phyloP scores from a whole-genome alignment of 2,888 invertebrate genomes.

The Heterodera filipjevi region DNA sequence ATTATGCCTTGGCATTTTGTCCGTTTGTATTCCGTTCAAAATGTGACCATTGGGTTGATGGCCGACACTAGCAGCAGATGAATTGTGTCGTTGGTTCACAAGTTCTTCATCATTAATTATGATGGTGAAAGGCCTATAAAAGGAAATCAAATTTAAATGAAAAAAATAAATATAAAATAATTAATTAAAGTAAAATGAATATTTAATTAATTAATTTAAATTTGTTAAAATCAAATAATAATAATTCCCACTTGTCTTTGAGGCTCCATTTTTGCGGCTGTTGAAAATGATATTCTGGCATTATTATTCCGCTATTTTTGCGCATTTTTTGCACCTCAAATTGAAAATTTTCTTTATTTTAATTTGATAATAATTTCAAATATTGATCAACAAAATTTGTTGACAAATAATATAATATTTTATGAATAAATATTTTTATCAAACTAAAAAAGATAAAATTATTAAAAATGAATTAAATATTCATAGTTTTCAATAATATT shows the following conservation, averaged over 20 bases:
- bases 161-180: neutral
- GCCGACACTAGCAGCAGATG: neutral
- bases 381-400: too few relatives aligned
- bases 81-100: neutral
- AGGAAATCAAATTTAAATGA: neutral
- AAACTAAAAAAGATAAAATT: too few relatives aligned
- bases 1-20: neutral
- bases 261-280: neutral
- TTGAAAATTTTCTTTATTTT: neutral
- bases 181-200: too few relatives aligned
- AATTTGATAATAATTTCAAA: too few relatives aligned
- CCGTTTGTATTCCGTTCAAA: neutral
- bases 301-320: neutral
- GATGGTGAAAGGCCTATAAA: neutral
- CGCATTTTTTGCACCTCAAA: neutral
- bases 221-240: neutral
- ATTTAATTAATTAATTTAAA: too few relatives aligned
- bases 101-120: conserved; percentile 1
- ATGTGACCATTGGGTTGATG: neutral
- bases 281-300: neutral
- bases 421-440: too few relatives aligned
- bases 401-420: too few relatives aligned
- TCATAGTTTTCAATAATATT: too few relatives aligned
- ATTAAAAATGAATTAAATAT: too few relatives aligned
- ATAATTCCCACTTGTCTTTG: neutral